Conservation (phyloP, 2,113 vertebrate genomes). For the Corythornis madagascariensis region DNA sequence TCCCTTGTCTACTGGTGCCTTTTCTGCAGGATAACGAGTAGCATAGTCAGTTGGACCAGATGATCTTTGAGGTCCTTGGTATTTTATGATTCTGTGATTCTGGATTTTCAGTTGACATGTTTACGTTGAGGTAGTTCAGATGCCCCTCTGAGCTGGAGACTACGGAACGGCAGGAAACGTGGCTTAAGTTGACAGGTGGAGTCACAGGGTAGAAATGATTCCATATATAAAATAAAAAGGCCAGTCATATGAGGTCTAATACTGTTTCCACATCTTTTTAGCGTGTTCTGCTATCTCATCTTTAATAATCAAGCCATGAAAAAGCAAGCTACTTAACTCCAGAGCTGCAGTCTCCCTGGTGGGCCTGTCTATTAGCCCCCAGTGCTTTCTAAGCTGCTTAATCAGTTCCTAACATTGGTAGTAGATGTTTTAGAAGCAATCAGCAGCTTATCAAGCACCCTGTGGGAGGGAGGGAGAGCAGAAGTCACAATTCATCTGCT, state of each 20-base stretch:
- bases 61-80: background rate
- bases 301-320: constrained; percentile 65
- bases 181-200: constrained; percentile 42
- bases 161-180: background rate
- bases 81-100: background rate
- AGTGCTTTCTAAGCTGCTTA: constrained; percentile 72
- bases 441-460: constrained; percentile 66
- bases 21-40: background rate
- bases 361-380: constrained; percentile 62
- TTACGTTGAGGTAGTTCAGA: background rate
- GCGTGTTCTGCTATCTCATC: constrained; percentile 50
- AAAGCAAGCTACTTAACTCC: constrained; percentile 61
- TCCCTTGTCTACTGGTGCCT: background rate
- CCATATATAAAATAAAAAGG: constrained; percentile 29
- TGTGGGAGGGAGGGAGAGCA: background rate
- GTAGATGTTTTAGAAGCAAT: constrained; percentile 68
- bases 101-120: background rate
- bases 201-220: constrained; percentile 36
- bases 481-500: constrained; percentile 44
- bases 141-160: background rate
- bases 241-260: constrained; percentile 18
- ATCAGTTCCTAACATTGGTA: constrained; percentile 69
- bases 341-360: constrained; percentile 61
- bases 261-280: constrained; percentile 42
- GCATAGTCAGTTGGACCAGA: background rate